Base-by-base conservation (phyloP, 2,888 invertebrate genomes). In the Myopa testacea region DNA sequence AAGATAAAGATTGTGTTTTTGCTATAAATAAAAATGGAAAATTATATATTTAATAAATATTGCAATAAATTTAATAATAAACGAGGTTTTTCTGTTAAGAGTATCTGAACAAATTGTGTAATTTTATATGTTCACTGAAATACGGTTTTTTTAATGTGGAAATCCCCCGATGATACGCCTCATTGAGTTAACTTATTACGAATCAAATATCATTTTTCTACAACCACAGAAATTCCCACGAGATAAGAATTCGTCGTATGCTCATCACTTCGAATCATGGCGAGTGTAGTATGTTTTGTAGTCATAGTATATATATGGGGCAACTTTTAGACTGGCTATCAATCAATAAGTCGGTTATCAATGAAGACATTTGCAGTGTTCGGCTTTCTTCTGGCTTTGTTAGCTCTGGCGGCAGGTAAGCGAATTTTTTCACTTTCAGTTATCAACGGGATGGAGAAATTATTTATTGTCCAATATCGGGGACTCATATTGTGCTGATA, bases 361-460 rank as follows among this genome's bases (percentile, higher is more conserved):
- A 80, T 80, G 80, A 79, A 78, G 76, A 71, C 78, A 67, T 78
- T 75, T 37, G 78, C 76, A 34, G 72, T 80, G 26, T 69, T 79
- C 4, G 62, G 71, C 40, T 72, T 79, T 58, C 45, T 79, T 16
- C 55, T 80, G 58, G 78, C 76, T 55, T 19, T 78, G n/a, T 60
- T 79, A n/a, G 77, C 76, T 37, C 16, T 80, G 58, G 78, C 70
- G 19, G 55, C 74, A 12, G 78, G 78, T 78, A 70, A 78, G 76
- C 73, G 1, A 14, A n/a, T 16, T 19, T 14, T 4, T n/a, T 45
- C 26, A 62, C 19, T 16, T 55, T 55, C 12, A 55, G 16, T 14
- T 55, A 16, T 14, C 1, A 10, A 55, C 16, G 10, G 12, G 55
- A 55, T 26, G 55, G 55, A 55, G 55, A 55, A 55, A 14, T 55